phyloP scores from a whole-genome alignment of 2,113 vertebrate genomes.

The Ictalurus punctatus region DNA sequence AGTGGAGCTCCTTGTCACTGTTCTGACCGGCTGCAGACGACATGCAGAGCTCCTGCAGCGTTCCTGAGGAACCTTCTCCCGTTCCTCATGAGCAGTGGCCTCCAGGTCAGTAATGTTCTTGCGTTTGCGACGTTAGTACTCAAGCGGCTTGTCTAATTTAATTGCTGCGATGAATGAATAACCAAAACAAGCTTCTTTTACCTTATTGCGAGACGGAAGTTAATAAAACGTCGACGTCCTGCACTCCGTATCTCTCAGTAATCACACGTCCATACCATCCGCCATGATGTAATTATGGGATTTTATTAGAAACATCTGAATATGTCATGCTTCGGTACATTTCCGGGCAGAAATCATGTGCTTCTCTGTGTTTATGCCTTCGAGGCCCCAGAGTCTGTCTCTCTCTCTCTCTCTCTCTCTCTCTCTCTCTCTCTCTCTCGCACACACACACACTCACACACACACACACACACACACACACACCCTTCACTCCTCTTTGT shows the following conservation, averaged over 20 bases:
- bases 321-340: neutral
- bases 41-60: too few relatives aligned
- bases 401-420: too few relatives aligned
- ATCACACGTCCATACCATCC: neutral
- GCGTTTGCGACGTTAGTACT: neutral
- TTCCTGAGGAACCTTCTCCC: too few relatives aligned
- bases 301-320: constrained; percentile 24
- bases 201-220: neutral
- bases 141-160: neutral
- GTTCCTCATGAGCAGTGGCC: too few relatives aligned
- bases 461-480: too few relatives aligned
- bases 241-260: neutral
- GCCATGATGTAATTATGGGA: neutral
- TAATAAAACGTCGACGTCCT: neutral
- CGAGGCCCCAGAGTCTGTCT: neutral
- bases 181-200: neutral
- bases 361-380: neutral
- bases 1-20: too few relatives aligned
- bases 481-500: too few relatives aligned
- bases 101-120: too few relatives aligned
- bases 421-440: too few relatives aligned
- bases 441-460: too few relatives aligned
- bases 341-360: constrained; percentile 17
- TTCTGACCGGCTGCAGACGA: too few relatives aligned
- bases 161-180: neutral